Evolutionary conservation across 64 coral and sea anemone genomes (phyloP), one percentile per base, ranked within the genome.

Genomic region (Stichodactyla helianthus): DNA sequence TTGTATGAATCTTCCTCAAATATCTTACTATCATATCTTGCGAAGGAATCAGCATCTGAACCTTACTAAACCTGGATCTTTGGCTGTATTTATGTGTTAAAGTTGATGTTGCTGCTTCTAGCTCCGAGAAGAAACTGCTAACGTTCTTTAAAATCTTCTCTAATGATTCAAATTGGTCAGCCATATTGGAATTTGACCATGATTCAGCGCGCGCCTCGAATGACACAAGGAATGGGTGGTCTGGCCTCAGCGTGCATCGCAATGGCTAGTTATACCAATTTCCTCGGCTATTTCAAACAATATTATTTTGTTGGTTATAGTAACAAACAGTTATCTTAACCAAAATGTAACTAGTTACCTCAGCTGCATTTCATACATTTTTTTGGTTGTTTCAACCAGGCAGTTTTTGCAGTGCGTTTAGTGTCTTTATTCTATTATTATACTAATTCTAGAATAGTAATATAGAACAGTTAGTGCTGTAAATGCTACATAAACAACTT

Each of bases 401-500:
- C n/a, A n/a, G n/a, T n/a, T n/a, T n/a, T n/a, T n/a, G n/a, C n/a
- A n/a, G n/a, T n/a, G n/a, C n/a, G n/a, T n/a, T 74, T 74, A 74
- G 25, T 74, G 68, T 74, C 17, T 19, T 74, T 74, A 74, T 74
- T 74, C 68, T 74, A 74, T 74, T 7, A 74, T 74, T 7, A 19
- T 74, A 74, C 17, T 74, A n/a, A n/a, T n/a, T 74, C 68, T 10
- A 74, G 68, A 74, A 74, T 74, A 74, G 18, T 74, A 87, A 87
- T 87, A 79, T 88, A 88, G 86, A 88, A 88, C 86, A 88, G 86
- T 88, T 58, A 87, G 70, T 79, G 86, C 86, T 88, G 86, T 88
- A 58, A 88, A 88, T 88, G 71, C 86, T 88, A 88, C 51, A 79
- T 70, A 88, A 87, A 85, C 83, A 85, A 84, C 25, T 53, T 88